Evolutionary conservation across 2,888 invertebrate genomes (phyloP).

Genomic region (Drosophila algonquin): DNA sequence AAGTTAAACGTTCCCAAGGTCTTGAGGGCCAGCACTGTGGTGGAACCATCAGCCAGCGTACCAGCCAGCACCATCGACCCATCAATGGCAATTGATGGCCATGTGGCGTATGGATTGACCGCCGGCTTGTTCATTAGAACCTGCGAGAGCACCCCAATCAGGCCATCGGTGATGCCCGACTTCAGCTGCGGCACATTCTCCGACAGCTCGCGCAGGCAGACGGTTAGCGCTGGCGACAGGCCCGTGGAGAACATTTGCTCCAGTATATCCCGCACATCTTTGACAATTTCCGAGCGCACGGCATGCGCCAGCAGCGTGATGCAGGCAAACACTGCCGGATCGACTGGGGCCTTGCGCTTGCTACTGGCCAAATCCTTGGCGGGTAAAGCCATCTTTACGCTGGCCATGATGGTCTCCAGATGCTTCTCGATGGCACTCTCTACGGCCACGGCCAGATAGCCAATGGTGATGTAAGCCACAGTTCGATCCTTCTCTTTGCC

Average conservation of each 20-base stretch:
- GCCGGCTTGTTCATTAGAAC: conserved; percentile 95
- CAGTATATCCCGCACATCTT: conserved; percentile 92
- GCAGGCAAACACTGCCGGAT: conserved; percentile 96
- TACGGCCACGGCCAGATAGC: conserved; percentile 95
- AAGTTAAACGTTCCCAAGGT: conserved; percentile 96
- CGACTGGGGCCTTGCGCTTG: conserved; percentile 90
- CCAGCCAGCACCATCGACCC: conserved; percentile 84
- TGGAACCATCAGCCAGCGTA: conserved; percentile 88
- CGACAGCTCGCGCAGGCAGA: conserved; percentile 95
- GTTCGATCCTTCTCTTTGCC: conserved; percentile 93
- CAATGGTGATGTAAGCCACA: conserved; percentile 94
- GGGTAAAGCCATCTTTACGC: conserved; percentile 90
- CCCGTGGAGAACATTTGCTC: conserved; percentile 97
- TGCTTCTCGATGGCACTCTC: conserved; percentile 91
- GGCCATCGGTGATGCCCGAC: conserved; percentile 95
- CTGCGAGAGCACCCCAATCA: conserved; percentile 95
- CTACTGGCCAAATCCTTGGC: conserved; percentile 90
- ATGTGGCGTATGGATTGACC: conserved; percentile 86
- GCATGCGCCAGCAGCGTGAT: conserved; percentile 95
- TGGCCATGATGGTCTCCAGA: conserved; percentile 93
- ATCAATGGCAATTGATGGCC: conserved; percentile 83
- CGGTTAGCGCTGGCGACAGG: conserved; percentile 94
- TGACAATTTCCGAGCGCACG: conserved; percentile 90
- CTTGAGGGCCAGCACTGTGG: conserved; percentile 94
- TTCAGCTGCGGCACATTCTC: conserved; percentile 94